phyloP scores from a whole-genome alignment of 2,797 vertebrate genomes.

The Mormyrus hasselquistii region DNA sequence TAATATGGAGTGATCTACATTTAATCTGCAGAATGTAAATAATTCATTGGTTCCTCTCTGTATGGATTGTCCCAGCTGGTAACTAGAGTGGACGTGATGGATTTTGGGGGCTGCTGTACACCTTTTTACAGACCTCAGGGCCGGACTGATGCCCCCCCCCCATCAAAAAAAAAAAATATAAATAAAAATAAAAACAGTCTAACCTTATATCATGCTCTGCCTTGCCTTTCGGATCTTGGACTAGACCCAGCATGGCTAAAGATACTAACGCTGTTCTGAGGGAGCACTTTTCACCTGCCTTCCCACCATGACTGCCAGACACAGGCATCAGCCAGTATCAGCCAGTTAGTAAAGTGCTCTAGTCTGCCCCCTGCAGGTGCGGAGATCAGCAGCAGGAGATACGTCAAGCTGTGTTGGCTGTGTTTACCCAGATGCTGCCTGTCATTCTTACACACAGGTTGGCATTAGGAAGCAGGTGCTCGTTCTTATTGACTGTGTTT shows the following conservation, averaged over 20 bases:
- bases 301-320: neutral
- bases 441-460: neutral
- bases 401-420: neutral
- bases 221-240: neutral
- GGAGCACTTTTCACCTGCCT: constrained; percentile 22
- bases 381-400: neutral
- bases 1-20: constrained; percentile 52
- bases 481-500: neutral
- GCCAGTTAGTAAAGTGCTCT: neutral
- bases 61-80: constrained; percentile 48
- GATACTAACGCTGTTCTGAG: constrained; percentile 23
- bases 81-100: constrained; percentile 27
- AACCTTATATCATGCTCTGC: neutral
- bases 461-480: neutral
- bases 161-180: neutral
- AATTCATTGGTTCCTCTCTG: constrained; percentile 55
- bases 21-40: constrained; percentile 66
- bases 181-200: neutral
- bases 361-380: neutral
- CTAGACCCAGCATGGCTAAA: constrained; percentile 20
- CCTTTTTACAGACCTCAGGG: constrained; percentile 15
- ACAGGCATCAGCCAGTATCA: neutral
- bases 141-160: neutral
- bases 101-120: neutral
- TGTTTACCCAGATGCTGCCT: neutral